Evolutionary conservation across 1,140 invertebrate genomes (phyloP).

Genomic region (Hycleus phaleratus): DNA sequence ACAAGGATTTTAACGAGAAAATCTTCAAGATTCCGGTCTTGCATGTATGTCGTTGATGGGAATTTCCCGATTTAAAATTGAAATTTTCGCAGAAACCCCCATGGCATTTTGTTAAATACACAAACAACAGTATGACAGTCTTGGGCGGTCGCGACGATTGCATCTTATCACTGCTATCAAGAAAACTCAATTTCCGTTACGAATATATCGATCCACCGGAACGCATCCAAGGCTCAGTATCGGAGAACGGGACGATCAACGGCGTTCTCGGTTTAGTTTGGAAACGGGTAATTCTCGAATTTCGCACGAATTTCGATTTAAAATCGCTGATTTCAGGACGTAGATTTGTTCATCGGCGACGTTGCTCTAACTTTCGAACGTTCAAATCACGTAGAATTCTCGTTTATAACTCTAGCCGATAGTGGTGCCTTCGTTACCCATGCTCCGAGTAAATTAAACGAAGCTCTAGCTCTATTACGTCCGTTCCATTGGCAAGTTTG

Average conservation of each 20-base stretch:
- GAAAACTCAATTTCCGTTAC: slow-evolving; percentile 60
- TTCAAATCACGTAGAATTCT: slow-evolving; percentile 58
- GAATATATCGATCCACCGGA: slow-evolving; percentile 61
- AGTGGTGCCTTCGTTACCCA: slow-evolving; percentile 64
- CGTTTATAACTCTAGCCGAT: slow-evolving; percentile 61
- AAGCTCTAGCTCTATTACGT: slow-evolving; percentile 58
- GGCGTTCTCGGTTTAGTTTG: slow-evolving; percentile 61
- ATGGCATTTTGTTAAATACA: slow-evolving; percentile 61
- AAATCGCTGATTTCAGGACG: slow-evolving; percentile 44
- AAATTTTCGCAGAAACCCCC: slow-evolving; percentile 53
- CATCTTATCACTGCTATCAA: slow-evolving; percentile 49
- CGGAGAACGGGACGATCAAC: slow-evolving; percentile 53
- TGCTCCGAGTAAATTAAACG: slow-evolving; percentile 57
- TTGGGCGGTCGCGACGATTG: slow-evolving; percentile 61
- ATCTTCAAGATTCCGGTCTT: slow-evolving; percentile 57
- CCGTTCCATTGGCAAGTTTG: slow-evolving; percentile 61
- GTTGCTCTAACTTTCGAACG: slow-evolving; percentile 60
- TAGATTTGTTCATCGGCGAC: slow-evolving; percentile 61
- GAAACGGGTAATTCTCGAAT: slow-evolving; percentile 47
- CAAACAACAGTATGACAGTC: slow-evolving; percentile 52
- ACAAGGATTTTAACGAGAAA: slow-evolving; percentile 53
- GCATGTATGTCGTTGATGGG: slow-evolving; percentile 45
- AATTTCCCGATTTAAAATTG: not conserved
- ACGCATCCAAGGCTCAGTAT: slow-evolving; percentile 56
- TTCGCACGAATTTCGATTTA: not conserved